phyloP scores from a whole-genome alignment of 2,888 invertebrate genomes.

The Protophormia terraenovae region DNA sequence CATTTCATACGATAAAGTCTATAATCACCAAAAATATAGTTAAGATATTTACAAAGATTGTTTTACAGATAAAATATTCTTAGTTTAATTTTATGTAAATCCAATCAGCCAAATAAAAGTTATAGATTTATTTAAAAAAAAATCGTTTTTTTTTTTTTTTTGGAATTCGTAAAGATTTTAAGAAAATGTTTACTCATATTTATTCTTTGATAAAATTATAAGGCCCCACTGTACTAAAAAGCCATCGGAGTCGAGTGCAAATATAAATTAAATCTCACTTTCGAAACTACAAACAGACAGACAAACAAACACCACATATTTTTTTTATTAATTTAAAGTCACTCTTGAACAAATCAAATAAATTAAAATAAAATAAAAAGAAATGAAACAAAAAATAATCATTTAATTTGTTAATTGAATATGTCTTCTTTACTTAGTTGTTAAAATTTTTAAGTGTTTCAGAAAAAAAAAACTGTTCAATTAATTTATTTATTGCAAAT shows the following conservation, averaged over 20 bases:
- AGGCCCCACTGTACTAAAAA: conserved; percentile 8
- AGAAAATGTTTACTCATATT: too few species aligned
- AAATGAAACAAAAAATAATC: conserved; percentile 41
- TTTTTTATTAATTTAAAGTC: conserved; percentile 53
- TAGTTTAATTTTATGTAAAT: too few species aligned
- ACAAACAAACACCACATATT: conserved; percentile 8
- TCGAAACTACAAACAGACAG: conserved; percentile 16
- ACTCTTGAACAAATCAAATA: conserved; percentile 49
- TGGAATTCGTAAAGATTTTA: too few species aligned
- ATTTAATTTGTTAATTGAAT: conserved; percentile 67
- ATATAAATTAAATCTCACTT: not conserved
- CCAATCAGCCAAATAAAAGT: too few species aligned
- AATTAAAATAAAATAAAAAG: not conserved
- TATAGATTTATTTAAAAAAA: too few species aligned
- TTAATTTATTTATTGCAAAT: conserved; percentile 60
- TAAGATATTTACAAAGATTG: too few species aligned
- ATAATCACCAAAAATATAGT: too few species aligned
- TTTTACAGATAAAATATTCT: too few species aligned
- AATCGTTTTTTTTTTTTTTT: too few species aligned
- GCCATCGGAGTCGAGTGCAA: not conserved
- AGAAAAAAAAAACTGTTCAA: conserved; percentile 46
- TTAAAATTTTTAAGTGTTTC: too few species aligned
- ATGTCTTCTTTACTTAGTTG: conserved; percentile 59
- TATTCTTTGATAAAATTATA: not conserved
- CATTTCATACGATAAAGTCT: too few species aligned